These are phyloP conservation scores for Chrysogorgia sp. DNA, from an alignment of 92 coral and sea anemone species.

Conservation along the genomic window DNA sequence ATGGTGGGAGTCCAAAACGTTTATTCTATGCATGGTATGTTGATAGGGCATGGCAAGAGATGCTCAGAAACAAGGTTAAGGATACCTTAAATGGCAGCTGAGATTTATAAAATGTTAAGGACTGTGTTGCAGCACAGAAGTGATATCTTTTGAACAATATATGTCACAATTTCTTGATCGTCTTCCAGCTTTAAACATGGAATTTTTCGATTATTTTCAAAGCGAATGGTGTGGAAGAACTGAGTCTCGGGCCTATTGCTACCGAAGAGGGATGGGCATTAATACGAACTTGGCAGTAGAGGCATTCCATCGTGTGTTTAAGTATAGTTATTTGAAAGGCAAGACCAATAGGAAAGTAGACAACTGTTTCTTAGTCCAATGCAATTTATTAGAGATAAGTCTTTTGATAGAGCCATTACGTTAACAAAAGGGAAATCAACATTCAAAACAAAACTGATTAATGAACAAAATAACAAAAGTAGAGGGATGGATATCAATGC, in stretches of 20 bases:
- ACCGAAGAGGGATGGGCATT: slow-evolving; percentile 20
- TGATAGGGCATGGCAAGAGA: no score
- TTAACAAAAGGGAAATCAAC: slow-evolving; percentile 45
- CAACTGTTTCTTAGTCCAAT: slow-evolving; percentile 2
- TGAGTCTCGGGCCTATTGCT: slow-evolving; percentile 49
- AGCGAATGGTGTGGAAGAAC: background rate
- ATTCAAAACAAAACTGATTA: background rate
- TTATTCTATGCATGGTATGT: slow-evolving; percentile 60
- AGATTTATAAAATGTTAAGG: slow-evolving; percentile 44
- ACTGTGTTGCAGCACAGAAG: slow-evolving; percentile 41
- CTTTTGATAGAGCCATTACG: slow-evolving; percentile 37
- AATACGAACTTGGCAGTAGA: slow-evolving; percentile 55
- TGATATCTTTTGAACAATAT: slow-evolving; percentile 3
- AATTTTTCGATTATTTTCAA: background rate
- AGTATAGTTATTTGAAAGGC: slow-evolving; percentile 31
- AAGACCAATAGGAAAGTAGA: slow-evolving; percentile 43
- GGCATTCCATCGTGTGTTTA: slow-evolving; percentile 51
- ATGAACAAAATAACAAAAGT: slow-evolving; percentile 23
- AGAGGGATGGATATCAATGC: no score
- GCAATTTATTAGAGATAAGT: slow-evolving; percentile 44
- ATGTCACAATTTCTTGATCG: background rate
- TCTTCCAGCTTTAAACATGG: slow-evolving; percentile 15
- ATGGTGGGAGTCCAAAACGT: slow-evolving; percentile 46
- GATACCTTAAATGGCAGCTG: slow-evolving; percentile 30
- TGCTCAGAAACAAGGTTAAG: slow-evolving; percentile 27